Evolutionary conservation across 2,797 vertebrate genomes (phyloP).

Genomic region (Cetoscarus ocellatus): DNA sequence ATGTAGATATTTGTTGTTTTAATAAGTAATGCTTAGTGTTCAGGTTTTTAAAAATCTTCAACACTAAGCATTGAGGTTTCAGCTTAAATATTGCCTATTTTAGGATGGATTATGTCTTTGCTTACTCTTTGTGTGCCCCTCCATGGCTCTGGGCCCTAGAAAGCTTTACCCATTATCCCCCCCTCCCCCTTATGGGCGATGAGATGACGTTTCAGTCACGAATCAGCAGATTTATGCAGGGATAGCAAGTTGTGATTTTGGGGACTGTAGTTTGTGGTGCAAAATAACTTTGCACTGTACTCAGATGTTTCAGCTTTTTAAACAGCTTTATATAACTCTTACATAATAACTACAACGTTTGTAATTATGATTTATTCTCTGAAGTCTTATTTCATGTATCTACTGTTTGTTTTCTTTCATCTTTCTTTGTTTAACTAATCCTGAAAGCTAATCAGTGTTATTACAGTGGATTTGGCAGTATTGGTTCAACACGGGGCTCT

Average conservation of each 20-base stretch:
- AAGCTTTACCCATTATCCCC: too few relatives aligned
- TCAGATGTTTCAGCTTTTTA: background rate
- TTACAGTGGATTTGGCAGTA: slow-evolving; percentile 5
- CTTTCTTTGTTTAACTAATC: background rate
- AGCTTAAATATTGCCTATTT: too few relatives aligned
- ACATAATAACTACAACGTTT: background rate
- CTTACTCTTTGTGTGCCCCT: too few relatives aligned
- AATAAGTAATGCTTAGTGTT: too few relatives aligned
- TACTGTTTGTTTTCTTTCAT: background rate
- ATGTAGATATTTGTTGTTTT: too few relatives aligned
- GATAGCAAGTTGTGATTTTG: background rate
- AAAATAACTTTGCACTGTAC: background rate
- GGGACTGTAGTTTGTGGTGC: background rate
- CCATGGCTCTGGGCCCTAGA: too few relatives aligned
- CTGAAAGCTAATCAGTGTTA: background rate
- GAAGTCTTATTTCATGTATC: background rate
- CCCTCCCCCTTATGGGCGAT: too few relatives aligned
- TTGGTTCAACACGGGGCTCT: slow-evolving; percentile 2
- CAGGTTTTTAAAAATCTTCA: too few relatives aligned
- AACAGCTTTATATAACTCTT: background rate
- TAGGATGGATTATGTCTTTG: too few relatives aligned
- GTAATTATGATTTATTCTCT: background rate
- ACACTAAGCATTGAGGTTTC: too few relatives aligned
- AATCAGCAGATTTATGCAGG: background rate
- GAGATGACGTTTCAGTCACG: background rate